Evolutionary conservation across 2,797 vertebrate species (phyloP).

Genomic region (Cuculus canorus): DNA sequence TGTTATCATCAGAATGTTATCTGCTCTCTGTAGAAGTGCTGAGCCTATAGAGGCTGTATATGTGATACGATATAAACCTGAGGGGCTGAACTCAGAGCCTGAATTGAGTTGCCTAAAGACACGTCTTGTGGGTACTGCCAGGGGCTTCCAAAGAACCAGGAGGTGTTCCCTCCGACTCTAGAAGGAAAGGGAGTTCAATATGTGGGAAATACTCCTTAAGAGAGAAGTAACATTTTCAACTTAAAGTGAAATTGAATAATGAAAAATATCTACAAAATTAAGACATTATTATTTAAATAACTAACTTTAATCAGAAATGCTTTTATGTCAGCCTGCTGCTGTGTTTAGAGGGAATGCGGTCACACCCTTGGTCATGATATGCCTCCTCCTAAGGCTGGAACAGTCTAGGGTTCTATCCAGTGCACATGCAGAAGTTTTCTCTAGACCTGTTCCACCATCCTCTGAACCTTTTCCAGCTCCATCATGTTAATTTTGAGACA

Average conservation of each 20-base stretch:
- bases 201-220: not conserved
- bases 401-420: no score
- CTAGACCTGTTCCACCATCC: no score
- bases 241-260: not conserved
- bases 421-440: no score
- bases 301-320: not conserved
- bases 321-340: no score
- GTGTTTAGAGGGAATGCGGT: no score
- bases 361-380: no score
- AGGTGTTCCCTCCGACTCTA: not conserved
- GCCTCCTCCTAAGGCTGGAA: no score
- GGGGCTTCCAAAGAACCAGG: not conserved
- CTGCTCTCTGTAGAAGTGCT: not conserved
- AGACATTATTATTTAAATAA: not conserved
- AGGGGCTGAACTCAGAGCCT: not conserved
- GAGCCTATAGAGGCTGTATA: not conserved
- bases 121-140: not conserved
- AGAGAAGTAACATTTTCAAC: not conserved
- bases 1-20: not conserved
- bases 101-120: not conserved
- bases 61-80: not conserved
- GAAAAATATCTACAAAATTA: not conserved
- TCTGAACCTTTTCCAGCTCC: no score
- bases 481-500: no score
- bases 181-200: not conserved